phyloP scores from a whole-genome alignment of 2,797 vertebrate species.

The Emys orbicularis region DNA sequence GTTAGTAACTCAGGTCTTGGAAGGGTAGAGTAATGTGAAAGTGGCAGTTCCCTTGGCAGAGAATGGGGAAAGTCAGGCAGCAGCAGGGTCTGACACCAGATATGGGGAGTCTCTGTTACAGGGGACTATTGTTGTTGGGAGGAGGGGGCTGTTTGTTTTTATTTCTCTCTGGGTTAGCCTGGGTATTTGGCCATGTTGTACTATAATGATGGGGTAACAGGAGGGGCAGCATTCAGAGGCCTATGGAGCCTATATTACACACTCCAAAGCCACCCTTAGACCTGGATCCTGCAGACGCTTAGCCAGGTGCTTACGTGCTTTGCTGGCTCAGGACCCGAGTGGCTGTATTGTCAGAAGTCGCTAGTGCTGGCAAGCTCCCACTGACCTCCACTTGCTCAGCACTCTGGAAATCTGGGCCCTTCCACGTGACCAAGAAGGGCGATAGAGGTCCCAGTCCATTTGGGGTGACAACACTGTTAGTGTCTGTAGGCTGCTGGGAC shows the following conservation, averaged over 20 bases:
- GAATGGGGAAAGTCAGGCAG: too few species aligned
- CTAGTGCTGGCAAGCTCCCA: not conserved
- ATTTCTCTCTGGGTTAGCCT: too few species aligned
- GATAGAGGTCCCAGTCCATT: not conserved
- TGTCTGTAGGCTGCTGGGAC: not conserved
- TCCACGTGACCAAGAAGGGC: not conserved
- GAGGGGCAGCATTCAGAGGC: not conserved
- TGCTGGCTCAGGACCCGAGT: not conserved
- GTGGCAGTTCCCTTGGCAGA: too few species aligned
- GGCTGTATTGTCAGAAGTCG: not conserved
- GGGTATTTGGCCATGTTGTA: too few species aligned
- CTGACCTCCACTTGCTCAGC: not conserved
- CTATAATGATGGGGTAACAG: too few species aligned
- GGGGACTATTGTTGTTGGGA: too few species aligned
- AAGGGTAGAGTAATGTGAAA: too few species aligned
- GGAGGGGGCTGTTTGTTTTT: too few species aligned
- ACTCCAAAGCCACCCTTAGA: not conserved
- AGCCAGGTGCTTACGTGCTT: not conserved
- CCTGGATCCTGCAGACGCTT: not conserved
- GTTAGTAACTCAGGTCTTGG: too few species aligned
- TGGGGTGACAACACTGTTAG: not conserved
- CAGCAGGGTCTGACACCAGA: too few species aligned
- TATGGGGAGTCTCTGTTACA: too few species aligned
- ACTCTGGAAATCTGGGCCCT: not conserved
- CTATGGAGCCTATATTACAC: not conserved